Evolutionary conservation across 2,113 vertebrate genomes (phyloP).

Genomic region (Monopterus albus): DNA sequence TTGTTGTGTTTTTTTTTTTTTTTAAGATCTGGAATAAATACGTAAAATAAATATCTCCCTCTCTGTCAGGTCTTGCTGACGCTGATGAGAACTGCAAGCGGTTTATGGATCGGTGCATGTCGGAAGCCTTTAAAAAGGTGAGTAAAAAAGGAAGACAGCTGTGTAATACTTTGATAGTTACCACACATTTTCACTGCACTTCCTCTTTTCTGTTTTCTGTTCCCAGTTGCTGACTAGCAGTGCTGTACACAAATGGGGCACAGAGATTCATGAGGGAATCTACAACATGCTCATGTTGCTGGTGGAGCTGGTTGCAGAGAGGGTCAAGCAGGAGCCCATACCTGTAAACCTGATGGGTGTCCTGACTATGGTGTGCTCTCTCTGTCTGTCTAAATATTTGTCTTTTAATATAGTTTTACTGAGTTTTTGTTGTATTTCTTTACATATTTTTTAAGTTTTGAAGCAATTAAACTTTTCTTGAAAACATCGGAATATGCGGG

Average conservation of each 20-base stretch:
- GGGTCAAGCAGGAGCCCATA: conserved; percentile 96
- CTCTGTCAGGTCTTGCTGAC: conserved; percentile 90
- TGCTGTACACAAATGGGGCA: conserved; percentile 99
- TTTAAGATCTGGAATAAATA: neutral
- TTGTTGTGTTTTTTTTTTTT: neutral
- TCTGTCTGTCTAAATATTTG: neutral
- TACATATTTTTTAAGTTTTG: neutral
- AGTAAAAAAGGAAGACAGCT: conserved; percentile 20
- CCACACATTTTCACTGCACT: neutral
- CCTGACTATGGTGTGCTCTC: conserved; percentile 90
- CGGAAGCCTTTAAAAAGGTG: conserved; percentile 99
- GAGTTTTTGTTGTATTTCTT: neutral
- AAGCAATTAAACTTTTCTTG: neutral
- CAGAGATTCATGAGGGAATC: conserved; percentile 98
- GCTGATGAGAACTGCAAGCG: conserved; percentile 98
- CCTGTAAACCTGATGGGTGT: conserved; percentile 92
- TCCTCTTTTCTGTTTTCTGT: neutral
- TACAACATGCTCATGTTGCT: conserved; percentile 99
- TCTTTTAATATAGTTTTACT: neutral
- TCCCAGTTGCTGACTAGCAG: conserved; percentile 93
- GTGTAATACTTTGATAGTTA: neutral
- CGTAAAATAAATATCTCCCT: conserved; percentile 12
- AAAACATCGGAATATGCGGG: neutral
- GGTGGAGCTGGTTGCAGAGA: conserved; percentile 95
- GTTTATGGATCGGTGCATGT: conserved; percentile 98